A percentile compares a stretch with the other conserved stretches of the same genome.
Conservation (phyloP, 2,113 vertebrate species). For the Ranitomeya imitator region DNA sequence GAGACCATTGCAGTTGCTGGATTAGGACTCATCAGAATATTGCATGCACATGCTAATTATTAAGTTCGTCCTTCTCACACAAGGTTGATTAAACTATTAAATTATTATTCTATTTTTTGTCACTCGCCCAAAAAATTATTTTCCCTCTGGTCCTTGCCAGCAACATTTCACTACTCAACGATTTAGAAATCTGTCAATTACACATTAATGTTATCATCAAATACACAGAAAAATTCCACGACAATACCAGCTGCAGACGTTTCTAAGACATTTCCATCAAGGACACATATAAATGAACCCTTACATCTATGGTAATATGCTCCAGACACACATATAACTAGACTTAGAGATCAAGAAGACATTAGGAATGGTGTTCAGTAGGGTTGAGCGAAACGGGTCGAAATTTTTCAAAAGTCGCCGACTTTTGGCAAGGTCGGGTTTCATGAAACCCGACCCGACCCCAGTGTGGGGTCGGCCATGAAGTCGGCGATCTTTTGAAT, state of each 20-base stretch:
- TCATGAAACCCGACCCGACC: too few relatives aligned
- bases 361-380: too few relatives aligned
- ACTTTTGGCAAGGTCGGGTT: too few relatives aligned
- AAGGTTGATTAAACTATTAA: slow-evolving; percentile 36
- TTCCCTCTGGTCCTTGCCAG: background rate
- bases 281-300: too few relatives aligned
- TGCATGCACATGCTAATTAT: slow-evolving; percentile 29
- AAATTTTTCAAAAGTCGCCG: too few relatives aligned
- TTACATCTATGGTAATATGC: too few relatives aligned
- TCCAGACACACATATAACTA: too few relatives aligned
- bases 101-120: slow-evolving; percentile 5
- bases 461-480: too few relatives aligned
- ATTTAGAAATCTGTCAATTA: background rate
- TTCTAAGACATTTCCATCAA: too few relatives aligned
- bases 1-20: slow-evolving; percentile 28
- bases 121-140: background rate
- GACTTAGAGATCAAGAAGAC: too few relatives aligned
- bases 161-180: background rate
- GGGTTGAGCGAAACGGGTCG: too few relatives aligned
- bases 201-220: background rate
- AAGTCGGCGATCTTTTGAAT: too few relatives aligned
- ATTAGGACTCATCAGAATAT: slow-evolving; percentile 32
- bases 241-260: background rate
- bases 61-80: slow-evolving; percentile 21
- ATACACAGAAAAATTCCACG: background rate